These are phyloP conservation scores for Tympanoctomys barrerae DNA, from an alignment of 2,797 vertebrate genomes.

Conservation along the genomic window DNA sequence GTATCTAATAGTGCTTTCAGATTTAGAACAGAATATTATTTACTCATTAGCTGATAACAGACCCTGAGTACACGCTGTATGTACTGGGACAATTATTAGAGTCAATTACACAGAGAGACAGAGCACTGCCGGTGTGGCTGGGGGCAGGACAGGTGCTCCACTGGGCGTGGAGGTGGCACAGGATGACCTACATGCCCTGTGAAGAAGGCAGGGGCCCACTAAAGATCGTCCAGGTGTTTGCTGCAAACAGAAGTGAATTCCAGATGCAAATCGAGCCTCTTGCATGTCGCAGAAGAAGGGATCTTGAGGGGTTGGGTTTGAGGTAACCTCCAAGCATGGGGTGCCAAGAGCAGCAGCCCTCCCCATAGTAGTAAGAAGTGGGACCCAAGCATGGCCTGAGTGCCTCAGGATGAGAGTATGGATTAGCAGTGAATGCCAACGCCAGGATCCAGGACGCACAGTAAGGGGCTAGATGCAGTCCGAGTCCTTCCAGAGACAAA, in stretches of 20 bases:
- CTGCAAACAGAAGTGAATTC: neutral
- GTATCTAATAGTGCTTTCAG: slow-evolving; percentile 77
- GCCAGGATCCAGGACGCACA: neutral
- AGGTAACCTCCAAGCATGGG: neutral
- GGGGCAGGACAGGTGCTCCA: neutral
- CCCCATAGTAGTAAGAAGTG: neutral
- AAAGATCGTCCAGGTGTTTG: neutral
- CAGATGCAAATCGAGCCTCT: no score
- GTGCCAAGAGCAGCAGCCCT: neutral
- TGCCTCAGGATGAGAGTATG: neutral
- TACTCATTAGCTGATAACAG: slow-evolving; percentile 82
- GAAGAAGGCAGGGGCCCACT: neutral
- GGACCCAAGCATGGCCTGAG: fast-evolving
- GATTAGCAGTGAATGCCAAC: neutral
- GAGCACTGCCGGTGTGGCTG: neutral
- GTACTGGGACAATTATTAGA: slow-evolving; percentile 38
- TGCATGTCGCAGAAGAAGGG: neutral
- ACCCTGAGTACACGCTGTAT: neutral
- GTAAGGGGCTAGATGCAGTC: neutral
- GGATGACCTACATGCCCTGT: neutral
- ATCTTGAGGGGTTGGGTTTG: neutral
- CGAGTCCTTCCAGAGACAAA: neutral
- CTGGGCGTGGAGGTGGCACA: neutral
- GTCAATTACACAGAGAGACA: neutral
- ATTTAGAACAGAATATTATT: slow-evolving; percentile 84